Conservation (phyloP, 2,888 invertebrate species). For the Amblyjoppa proteus region DNA sequence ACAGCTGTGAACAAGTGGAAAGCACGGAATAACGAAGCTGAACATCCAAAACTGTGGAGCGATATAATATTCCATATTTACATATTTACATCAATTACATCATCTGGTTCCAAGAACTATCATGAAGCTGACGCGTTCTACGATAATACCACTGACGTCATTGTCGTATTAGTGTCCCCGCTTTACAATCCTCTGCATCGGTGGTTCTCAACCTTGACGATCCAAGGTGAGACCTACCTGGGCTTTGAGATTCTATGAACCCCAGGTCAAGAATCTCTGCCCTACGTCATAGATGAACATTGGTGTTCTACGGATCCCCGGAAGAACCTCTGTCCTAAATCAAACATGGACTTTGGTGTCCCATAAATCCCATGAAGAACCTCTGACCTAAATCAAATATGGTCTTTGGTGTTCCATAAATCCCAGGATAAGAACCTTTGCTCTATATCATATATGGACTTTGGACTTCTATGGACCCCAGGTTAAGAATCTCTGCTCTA, state of each 20-base stretch:
- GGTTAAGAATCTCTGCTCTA: no score
- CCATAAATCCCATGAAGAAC: no score
- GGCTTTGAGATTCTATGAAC: neutral
- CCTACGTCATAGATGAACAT: neutral
- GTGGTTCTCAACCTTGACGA: neutral
- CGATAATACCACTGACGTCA: neutral
- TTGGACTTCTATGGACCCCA: no score
- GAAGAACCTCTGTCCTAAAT: no score
- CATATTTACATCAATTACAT: neutral
- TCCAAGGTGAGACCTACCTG: neutral
- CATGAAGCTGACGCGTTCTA: neutral
- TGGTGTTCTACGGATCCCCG: neutral
- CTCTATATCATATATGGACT: no score
- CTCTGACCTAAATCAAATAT: no score
- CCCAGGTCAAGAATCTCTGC: no score
- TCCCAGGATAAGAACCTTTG: no score
- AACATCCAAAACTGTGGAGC: neutral
- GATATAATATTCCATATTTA: neutral
- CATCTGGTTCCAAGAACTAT: no score
- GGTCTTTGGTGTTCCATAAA: no score
- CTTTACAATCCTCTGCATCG: neutral
- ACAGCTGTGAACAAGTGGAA: neutral
- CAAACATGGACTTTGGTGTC: no score
- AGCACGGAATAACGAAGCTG: neutral
- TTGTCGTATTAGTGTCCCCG: neutral